Evolutionary conservation across 1,140 invertebrate genomes (phyloP).

Genomic region (Bombus sylvicola): DNA sequence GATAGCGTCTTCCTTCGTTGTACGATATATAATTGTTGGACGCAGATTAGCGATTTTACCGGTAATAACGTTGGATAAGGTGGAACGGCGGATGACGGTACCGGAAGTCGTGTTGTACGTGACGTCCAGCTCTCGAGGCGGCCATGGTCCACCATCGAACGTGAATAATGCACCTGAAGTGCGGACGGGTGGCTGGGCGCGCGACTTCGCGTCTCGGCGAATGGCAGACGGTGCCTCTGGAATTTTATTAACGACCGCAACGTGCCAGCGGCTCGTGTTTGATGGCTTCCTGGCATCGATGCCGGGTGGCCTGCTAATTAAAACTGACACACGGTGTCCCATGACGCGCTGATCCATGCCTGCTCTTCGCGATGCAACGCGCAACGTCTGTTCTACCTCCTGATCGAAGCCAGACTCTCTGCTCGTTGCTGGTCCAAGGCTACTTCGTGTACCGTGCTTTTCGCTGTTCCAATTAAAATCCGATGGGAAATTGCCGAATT

Average conservation of each 20-base stretch:
- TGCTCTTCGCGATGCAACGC: neutral
- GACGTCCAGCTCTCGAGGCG: neutral
- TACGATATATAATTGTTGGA: too few species aligned
- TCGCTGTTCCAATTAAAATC: too few species aligned
- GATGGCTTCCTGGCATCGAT: constrained; percentile 62
- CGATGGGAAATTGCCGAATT: too few species aligned
- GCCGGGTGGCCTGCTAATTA: constrained; percentile 57
- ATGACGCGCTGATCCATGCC: constrained; percentile 55
- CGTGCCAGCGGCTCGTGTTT: constrained; percentile 51
- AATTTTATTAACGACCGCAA: constrained; percentile 68
- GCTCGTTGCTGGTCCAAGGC: too few species aligned
- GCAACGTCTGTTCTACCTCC: neutral
- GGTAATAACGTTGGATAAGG: neutral
- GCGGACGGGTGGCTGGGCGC: constrained; percentile 2
- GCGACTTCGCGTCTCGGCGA: constrained; percentile 48
- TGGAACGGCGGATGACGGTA: neutral
- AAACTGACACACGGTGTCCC: constrained; percentile 67
- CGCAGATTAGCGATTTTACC: too few species aligned
- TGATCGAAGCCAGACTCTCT: neutral
- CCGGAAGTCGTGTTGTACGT: neutral
- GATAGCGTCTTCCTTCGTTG: too few species aligned
- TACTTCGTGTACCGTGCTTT: too few species aligned
- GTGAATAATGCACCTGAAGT: constrained; percentile 39
- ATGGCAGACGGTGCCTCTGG: constrained; percentile 42
- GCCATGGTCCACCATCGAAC: constrained; percentile 25